Base-by-base conservation (phyloP, 2,797 vertebrate species). In the Tachyglossus aculeatus region DNA sequence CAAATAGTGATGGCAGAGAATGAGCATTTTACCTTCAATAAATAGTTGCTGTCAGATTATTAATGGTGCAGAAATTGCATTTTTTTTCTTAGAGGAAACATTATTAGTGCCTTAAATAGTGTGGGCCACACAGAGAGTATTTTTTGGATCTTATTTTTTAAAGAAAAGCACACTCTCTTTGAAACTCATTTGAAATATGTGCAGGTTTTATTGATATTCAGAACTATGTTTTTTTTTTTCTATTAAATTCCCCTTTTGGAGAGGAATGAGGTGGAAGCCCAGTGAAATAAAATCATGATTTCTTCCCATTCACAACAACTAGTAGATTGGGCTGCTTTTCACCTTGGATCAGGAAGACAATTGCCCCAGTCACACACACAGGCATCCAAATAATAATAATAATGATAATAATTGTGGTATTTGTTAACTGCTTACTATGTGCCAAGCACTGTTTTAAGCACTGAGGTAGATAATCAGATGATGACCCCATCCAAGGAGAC, bases 1-100 rank as follows among this genome's bases (percentile, higher is more conserved):
- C 89, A 90, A 90, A 93, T 91, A 92, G 86, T 93, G 91, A 92
- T 91, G 92, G 90, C 83, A 90, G 87, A 91, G 90, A 94, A 93
- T 91, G 91, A 93, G 90, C 88, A 89, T 92, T 92, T 88, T 90
- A 87, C 89, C 88, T 86, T 91, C 91, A 89, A 91, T 95, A 94
- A 94, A 94, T 95, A 89, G 91, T 89, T 92, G 90, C 92, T 94
- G 93, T 93, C 92, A 94, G 91, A 92, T 92, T 93, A 90, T 90
- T 91, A 92, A 91, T 90, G 86, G 86, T 89, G 89, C 90, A 92
- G 85, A 93, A 92, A 93, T 83, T 48, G 86, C 85, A 79, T 85
- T 75, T 86, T 89, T 89, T 43, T 77, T 77, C 44, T 16, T 67
- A 55, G 60, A 77, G 86, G 80, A 85, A 71, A 58, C 72, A 22